Conservation (phyloP, 1,140 invertebrate genomes). For the Olivierus martensii region DNA sequence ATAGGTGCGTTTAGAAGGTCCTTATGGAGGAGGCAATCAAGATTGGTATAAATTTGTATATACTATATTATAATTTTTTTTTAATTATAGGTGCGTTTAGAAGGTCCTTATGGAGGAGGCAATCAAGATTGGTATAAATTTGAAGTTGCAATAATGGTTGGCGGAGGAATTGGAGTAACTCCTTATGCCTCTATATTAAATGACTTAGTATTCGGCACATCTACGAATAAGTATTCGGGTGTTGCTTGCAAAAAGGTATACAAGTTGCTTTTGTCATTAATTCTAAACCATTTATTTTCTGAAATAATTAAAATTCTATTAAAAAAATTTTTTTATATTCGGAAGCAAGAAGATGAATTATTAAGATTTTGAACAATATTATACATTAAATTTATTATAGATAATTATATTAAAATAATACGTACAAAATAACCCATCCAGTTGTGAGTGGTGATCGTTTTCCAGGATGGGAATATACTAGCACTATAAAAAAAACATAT, state of each 20-base stretch:
- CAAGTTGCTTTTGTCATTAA: too few species aligned
- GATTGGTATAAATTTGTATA: conserved; percentile 91
- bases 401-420: too few species aligned
- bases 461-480: too few species aligned
- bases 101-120: conserved; percentile 95
- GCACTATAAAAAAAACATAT: too few species aligned
- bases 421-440: too few species aligned
- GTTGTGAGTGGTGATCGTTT: too few species aligned
- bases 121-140: conserved; percentile 99
- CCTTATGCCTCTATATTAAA: conserved; percentile 98
- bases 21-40: conserved; percentile 97
- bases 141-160: conserved; percentile 96
- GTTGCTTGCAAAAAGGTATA: conserved; percentile 90
- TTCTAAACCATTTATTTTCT: too few species aligned
- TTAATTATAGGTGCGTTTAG: conserved; percentile 53
- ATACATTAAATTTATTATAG: too few species aligned
- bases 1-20: conserved; percentile 77
- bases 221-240: conserved; percentile 85
- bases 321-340: too few species aligned
- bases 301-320: background rate
- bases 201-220: conserved; percentile 89
- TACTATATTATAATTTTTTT: background rate
- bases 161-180: conserved; percentile 96
- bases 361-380: too few species aligned
- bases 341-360: too few species aligned